Evolutionary conservation across 1,140 invertebrate species (phyloP).

Genomic region (Drosophila nikananu): DNA sequence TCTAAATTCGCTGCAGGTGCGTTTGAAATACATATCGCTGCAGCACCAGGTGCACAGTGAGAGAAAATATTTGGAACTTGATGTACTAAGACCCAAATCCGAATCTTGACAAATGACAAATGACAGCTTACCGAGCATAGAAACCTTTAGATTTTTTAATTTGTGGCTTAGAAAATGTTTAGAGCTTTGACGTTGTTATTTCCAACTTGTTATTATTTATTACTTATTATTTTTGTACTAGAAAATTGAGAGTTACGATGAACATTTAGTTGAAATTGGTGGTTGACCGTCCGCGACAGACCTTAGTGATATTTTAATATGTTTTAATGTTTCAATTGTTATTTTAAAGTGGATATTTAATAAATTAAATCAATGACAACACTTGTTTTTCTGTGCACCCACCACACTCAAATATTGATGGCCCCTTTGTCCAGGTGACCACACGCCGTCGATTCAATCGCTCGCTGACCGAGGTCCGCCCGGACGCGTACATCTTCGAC

Average conservation of each 20-base stretch:
- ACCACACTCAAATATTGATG: background rate
- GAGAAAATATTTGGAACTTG: slow-evolving; percentile 29
- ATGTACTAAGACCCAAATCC: slow-evolving; percentile 7
- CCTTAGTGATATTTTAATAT: background rate
- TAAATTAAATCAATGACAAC: slow-evolving; percentile 20
- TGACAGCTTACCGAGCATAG: background rate
- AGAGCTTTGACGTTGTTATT: background rate
- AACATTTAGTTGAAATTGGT: background rate
- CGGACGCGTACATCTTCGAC: slow-evolving; percentile 87
- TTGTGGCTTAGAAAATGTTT: background rate
- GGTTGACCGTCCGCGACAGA: background rate
- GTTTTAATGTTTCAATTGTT: slow-evolving; percentile 7
- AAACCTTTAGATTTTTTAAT: background rate
- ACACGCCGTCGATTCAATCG: slow-evolving; percentile 86
- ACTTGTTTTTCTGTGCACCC: slow-evolving; percentile 6
- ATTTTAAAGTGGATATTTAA: slow-evolving; percentile 7
- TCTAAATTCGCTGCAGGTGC: slow-evolving; percentile 76
- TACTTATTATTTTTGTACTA: background rate
- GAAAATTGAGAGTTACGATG: background rate
- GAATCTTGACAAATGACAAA: slow-evolving; percentile 9
- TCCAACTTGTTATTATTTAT: slow-evolving; percentile 2
- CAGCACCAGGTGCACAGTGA: slow-evolving; percentile 23
- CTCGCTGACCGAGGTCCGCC: slow-evolving; percentile 89
- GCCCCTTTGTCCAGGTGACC: slow-evolving; percentile 59
- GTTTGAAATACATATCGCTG: slow-evolving; percentile 23